Percentiles rank a stretch among this genome's conserved stretches.
Conservation (phyloP, 2,113 vertebrate species). For the Rousettus leschenaultii region DNA sequence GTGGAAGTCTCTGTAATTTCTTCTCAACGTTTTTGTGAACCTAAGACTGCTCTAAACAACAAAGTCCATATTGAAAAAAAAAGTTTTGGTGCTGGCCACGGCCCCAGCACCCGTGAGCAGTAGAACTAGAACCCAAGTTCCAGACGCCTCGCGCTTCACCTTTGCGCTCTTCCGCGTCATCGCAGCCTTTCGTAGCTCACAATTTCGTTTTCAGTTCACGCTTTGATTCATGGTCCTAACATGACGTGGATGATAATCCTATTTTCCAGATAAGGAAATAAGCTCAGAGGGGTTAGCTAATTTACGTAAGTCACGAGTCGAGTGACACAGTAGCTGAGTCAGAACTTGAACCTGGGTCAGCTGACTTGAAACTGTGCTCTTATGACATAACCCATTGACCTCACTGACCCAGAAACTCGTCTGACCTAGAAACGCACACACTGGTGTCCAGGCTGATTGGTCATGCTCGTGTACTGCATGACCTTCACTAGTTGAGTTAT, state of each 20-base stretch:
- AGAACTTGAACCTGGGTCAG: background rate
- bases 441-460: background rate
- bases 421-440: background rate
- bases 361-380: background rate
- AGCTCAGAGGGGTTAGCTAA: background rate
- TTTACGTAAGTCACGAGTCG: background rate
- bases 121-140: background rate
- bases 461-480: background rate
- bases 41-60: background rate
- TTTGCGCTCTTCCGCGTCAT: rapidly evolving
- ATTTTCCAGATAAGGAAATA: background rate
- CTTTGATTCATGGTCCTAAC: background rate
- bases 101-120: background rate
- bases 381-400: background rate
- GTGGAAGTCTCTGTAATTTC: background rate
- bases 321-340: background rate
- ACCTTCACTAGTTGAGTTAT: background rate
- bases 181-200: background rate
- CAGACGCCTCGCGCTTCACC: background rate
- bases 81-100: background rate
- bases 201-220: background rate
- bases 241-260: background rate
- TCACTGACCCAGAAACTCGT: background rate
- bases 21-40: background rate
- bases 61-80: background rate